Base-by-base conservation (phyloP, 2,888 invertebrate species). In the Notodonta dromedarius region DNA sequence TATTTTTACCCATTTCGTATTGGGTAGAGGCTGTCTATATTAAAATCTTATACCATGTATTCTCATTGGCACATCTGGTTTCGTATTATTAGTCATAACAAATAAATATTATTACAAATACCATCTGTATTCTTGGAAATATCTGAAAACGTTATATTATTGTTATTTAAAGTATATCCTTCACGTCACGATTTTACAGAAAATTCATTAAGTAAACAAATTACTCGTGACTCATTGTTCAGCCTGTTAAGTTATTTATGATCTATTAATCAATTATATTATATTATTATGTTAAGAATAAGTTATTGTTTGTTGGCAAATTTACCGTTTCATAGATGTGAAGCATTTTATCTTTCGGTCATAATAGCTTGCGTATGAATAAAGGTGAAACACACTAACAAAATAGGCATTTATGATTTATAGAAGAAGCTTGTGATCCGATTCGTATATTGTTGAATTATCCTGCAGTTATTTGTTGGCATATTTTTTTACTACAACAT, bases 231-330 rank as follows among this genome's bases (percentile, higher is more conserved):
- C 77, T 79, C 73, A 78, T 75, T 54, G 54, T 24, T 71, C 56
- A 65, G 74, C 74, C 77, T 71, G 77, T 77, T 77, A 79, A 74
- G 71, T 77, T 72, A 81, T 82, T 80, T 80, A n/a, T n/a, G n/a
- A n/a, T n/a, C n/a, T n/a, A 83, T 78, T 67, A 74, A 77, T 74
- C 71, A 71, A 75, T 76, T n/a, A n/a, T n/a, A 73, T 71, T 66
- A 67, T 66, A 70, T 74, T 73, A 72, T 70, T 70, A 68, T 73
- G 67, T 56, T 66, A 62, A 62, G 24, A 55, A 52, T 62, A 64
- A 72, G 62, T 73, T 74, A 79, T 76, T 77, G 75, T 79, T 66
- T 69, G 67, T 73, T 67, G 61, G 67, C 67, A 73, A 73, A 74
- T 68, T 63, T 52, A 64, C 63, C 62, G 58, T 58, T 67, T 65